Base-by-base conservation (phyloP, 2,888 invertebrate species). In the Lobophora halterata region DNA sequence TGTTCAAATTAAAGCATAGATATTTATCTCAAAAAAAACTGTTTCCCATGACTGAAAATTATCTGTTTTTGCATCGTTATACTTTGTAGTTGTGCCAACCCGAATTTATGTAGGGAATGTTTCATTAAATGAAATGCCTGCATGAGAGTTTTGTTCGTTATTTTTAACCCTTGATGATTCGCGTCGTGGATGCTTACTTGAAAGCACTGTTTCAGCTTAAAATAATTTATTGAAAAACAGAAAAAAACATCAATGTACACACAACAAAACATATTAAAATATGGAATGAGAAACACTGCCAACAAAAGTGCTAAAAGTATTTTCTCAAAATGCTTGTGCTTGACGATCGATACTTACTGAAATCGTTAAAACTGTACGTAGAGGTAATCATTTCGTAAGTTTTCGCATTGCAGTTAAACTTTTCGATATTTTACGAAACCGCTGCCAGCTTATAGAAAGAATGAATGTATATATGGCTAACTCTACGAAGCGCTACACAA, bases 51-150 rank as follows among this genome's bases (percentile, higher is more conserved):
- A 79, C 73, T 76, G 73, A 80, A 52, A 59, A 68, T 71, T 74
- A 61, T 62, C 55, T 73, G 71, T 77, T 77, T 76, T 71, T 79
- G 65, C 67, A 76, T 66, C 73, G 76, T 82, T 79, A 72, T 75
- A 75, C 65, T 70, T 74, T 73, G 72, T 83, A 80, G 82, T 80
- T 81, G 82, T 85, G 85, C 81, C 85, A 85, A 85, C 75, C 85
- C 85, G 85, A 85, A 85, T 85, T 85, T 85, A 79, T 73, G 78
- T 81, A 68, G n/a, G n/a, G n/a, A n/a, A n/a, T 81, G 67, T 82
- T 83, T 80, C 83, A 85, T 83, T 65, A 79, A 82, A 83, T 82
- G 83, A 58, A 78, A 76, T 77, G 65, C 68, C 68, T 39, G 37
- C 68, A 69, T 39, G 37, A 46, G 27, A 38, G 29, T 17, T 46